Conservation (phyloP, 2,888 invertebrate species). For the Apodemia mormo region DNA sequence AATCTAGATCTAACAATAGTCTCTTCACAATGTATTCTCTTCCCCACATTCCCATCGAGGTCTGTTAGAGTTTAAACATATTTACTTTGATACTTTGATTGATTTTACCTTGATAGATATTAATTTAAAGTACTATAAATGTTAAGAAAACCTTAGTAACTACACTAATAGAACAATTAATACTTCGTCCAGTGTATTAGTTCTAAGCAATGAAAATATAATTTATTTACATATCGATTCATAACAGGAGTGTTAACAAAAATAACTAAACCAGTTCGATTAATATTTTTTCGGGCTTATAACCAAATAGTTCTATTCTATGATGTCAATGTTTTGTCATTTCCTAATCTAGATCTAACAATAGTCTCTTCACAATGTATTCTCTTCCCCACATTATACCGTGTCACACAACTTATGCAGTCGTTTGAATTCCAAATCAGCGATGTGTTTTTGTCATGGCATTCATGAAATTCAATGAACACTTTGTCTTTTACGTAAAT, state of each 20-base stretch:
- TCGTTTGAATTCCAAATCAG: slow-evolving; percentile 21
- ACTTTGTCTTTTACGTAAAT: slow-evolving; percentile 53
- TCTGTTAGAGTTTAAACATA: too few species aligned
- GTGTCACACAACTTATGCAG: slow-evolving; percentile 9
- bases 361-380: not conserved
- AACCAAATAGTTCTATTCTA: not conserved
- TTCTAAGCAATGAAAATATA: too few species aligned
- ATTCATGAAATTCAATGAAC: slow-evolving; percentile 69
- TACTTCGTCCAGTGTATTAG: too few species aligned
- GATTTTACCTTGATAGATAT: too few species aligned
- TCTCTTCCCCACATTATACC: not conserved
- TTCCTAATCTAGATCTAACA: not conserved
- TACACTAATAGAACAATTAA: too few species aligned
- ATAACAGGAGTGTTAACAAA: too few species aligned
- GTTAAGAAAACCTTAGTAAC: too few species aligned
- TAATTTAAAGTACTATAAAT: too few species aligned
- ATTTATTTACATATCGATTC: too few species aligned
- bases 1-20: not conserved
- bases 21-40: not conserved
- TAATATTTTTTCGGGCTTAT: too few species aligned
- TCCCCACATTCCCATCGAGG: not conserved
- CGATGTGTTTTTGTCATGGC: slow-evolving; percentile 22
- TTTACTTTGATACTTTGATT: too few species aligned
- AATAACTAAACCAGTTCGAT: too few species aligned
- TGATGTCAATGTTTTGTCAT: not conserved